phyloP scores from a whole-genome alignment of 2,888 invertebrate genomes.

The Muschampia plurimacula region DNA sequence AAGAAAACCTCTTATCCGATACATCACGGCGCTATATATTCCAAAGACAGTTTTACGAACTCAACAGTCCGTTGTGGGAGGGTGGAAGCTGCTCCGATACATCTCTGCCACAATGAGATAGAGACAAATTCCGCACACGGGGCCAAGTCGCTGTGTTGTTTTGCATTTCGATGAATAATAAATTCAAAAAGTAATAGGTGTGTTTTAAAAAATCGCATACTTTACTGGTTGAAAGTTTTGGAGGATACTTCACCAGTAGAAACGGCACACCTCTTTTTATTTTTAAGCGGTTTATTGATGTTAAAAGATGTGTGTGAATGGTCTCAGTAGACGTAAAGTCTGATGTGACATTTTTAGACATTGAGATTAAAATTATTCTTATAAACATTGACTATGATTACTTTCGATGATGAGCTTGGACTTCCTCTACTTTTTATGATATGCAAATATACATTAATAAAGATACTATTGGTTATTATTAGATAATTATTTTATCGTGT shows the following conservation, averaged over 20 bases:
- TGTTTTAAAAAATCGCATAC: conserved; percentile 4
- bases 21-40: conserved; percentile 16
- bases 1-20: conserved; percentile 5
- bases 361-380: too few species aligned
- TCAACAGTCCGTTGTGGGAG: conserved; percentile 24
- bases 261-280: background rate
- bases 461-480: too few species aligned
- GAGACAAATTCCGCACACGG: conserved; percentile 59
- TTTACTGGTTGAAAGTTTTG: background rate
- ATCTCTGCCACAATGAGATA: conserved; percentile 67
- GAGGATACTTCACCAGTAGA: background rate
- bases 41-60: conserved; percentile 25
- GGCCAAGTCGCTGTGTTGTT: conserved; percentile 14
- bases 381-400: too few species aligned
- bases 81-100: conserved; percentile 52
- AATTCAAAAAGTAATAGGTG: conserved; percentile 12
- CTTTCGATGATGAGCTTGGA: too few species aligned
- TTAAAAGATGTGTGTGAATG: background rate
- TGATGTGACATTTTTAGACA: too few species aligned
- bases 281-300: background rate
- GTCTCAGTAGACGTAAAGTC: too few species aligned
- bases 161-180: conserved; percentile 16
- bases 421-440: too few species aligned
- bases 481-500: too few species aligned
- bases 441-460: too few species aligned